A percentile compares a stretch with the other conserved stretches of the same genome.
These are phyloP conservation scores for Montipora capricornis DNA, from an alignment of 64 coral and sea anemone genomes.

Conservation along the genomic window DNA sequence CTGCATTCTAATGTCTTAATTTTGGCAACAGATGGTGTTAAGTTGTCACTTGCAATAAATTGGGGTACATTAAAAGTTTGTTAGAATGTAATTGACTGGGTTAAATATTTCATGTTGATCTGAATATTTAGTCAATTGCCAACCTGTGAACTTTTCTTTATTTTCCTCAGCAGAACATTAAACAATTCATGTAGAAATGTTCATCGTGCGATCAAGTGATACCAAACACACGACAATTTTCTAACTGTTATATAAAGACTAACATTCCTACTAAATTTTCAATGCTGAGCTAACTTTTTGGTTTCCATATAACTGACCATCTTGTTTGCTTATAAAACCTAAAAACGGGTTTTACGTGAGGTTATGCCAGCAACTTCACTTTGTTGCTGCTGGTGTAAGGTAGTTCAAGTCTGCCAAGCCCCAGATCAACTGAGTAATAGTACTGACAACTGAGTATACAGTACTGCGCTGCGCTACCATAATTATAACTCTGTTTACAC, in stretches of 20 bases:
- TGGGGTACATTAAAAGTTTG: too few relatives aligned
- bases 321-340: not conserved
- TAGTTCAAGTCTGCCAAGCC: not conserved
- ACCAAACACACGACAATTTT: not conserved
- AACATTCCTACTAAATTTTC: slow-evolving; percentile 1
- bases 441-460: too few relatives aligned
- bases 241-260: not conserved
- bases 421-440: not conserved
- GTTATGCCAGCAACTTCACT: not conserved
- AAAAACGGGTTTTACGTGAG: not conserved
- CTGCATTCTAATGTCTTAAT: too few relatives aligned
- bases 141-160: not conserved
- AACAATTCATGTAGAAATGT: not conserved
- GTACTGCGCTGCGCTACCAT: not conserved
- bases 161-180: not conserved
- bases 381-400: not conserved
- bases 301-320: not conserved
- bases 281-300: not conserved
- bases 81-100: too few relatives aligned
- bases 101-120: not conserved
- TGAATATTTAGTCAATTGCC: not conserved
- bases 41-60: too few relatives aligned
- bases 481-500: not conserved
- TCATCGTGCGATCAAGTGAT: not conserved
- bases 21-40: too few relatives aligned